Evolutionary conservation across 2,888 invertebrate species (phyloP).

Genomic region (Epinotia demarniana): DNA sequence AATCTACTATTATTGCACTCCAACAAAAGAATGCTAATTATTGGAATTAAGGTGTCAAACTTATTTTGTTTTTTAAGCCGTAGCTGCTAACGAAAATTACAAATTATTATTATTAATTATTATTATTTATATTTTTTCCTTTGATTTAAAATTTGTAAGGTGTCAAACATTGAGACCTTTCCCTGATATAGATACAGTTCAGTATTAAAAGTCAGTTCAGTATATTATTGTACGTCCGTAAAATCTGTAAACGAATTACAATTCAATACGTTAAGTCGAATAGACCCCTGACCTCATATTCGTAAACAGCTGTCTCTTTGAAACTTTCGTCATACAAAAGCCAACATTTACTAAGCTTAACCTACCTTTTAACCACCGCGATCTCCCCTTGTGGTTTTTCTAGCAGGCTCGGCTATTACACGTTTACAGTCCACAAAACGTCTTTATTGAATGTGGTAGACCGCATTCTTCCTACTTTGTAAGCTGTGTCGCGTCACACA

Average conservation of each 20-base stretch:
- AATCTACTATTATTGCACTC: no score
- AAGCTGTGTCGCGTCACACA: conserved; percentile 24
- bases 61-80: no score
- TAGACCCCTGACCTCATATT: neutral
- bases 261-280: neutral
- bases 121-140: no score
- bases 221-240: no score
- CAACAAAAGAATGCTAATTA: no score
- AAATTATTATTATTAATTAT: no score
- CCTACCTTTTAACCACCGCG: conserved; percentile 18
- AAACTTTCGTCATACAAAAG: conserved; percentile 11
- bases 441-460: conserved; percentile 48
- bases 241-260: neutral
- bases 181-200: no score
- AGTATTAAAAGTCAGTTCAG: no score
- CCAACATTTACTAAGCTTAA: conserved; percentile 34
- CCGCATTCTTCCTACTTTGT: conserved; percentile 50
- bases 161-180: no score
- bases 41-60: no score
- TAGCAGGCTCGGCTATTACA: conserved; percentile 33
- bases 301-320: neutral
- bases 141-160: no score
- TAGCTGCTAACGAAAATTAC: no score
- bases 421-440: conserved; percentile 40
- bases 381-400: conserved; percentile 38